Percentiles rank a stretch among this genome's conserved stretches.
These are phyloP conservation scores for Caenorhabditis remanei DNA, from an alignment of 1,140 invertebrate genomes.

Conservation along the genomic window DNA sequence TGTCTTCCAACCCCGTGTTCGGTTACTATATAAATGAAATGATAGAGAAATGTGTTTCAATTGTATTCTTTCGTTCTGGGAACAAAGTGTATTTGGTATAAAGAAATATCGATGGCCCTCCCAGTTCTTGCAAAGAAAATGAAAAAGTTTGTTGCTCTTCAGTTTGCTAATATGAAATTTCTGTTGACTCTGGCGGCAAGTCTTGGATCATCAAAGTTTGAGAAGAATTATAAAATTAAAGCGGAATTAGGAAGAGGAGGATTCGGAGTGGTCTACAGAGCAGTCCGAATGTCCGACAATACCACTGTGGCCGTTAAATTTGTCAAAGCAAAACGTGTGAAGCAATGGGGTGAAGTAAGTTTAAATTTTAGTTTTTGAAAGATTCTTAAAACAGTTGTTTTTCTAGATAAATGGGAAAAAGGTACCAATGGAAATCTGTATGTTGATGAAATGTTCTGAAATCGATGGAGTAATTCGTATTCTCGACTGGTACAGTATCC, in stretches of 20 bases:
- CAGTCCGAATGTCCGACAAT: conserved; percentile 78
- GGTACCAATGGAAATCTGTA: conserved; percentile 82
- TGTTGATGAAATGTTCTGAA: conserved; percentile 81
- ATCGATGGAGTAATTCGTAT: conserved; percentile 82
- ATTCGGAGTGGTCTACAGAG: conserved; percentile 83
- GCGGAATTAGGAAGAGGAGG: conserved; percentile 81
- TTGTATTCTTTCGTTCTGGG: too few species aligned
- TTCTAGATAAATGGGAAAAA: conserved; percentile 65
- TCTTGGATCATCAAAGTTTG: conserved; percentile 69
- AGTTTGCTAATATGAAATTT: conserved; percentile 66
- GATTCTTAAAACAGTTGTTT: not conserved
- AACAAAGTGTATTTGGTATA: too few species aligned
- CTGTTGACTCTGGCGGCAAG: conserved; percentile 63
- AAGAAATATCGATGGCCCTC: conserved; percentile 12
- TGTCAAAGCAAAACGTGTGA: conserved; percentile 82
- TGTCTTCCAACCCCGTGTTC: too few species aligned
- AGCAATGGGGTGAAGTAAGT: conserved; percentile 79
- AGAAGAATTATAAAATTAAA: conserved; percentile 55
- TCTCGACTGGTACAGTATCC: conserved; percentile 82
- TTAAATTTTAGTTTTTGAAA: not conserved
- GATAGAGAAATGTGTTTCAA: too few species aligned
- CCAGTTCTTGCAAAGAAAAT: conserved; percentile 70
- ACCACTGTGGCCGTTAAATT: conserved; percentile 82
- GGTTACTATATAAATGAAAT: too few species aligned
- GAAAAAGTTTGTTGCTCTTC: conserved; percentile 69